Percentiles rank a stretch among this genome's conserved stretches.
phyloP scores from a whole-genome alignment of 2,797 vertebrate species.

The Ammospiza maritima region DNA sequence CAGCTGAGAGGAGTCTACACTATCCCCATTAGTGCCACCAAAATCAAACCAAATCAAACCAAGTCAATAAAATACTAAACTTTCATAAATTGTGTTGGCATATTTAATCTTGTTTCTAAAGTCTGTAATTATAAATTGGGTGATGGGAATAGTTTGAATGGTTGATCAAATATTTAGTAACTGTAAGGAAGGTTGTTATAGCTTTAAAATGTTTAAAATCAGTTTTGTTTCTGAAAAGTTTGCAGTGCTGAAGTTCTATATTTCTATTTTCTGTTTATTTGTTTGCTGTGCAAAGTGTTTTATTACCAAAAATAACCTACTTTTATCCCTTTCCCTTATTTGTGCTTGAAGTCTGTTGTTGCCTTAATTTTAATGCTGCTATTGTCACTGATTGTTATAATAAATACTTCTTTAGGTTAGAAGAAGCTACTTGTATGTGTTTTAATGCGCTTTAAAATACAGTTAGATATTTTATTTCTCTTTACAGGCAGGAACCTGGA shows the following conservation, averaged over 20 bases:
- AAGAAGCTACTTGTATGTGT: not conserved
- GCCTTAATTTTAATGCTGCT: not conserved
- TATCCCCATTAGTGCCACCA: not conserved
- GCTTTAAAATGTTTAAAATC: not conserved
- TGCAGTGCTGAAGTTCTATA: not conserved
- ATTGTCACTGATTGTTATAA: not conserved
- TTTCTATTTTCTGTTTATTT: not conserved
- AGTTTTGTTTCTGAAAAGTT: not conserved
- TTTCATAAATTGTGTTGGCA: not conserved
- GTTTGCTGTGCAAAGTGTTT: not conserved
- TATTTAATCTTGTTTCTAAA: not conserved
- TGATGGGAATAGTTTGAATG: not conserved
- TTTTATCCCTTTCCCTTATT: not conserved
- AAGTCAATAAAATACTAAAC: not conserved
- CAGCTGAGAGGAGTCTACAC: not conserved
- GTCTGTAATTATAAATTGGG: not conserved
- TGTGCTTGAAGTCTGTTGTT: not conserved
- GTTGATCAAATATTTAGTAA: not conserved
- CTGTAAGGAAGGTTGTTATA: not conserved
- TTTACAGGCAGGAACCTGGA: slow-evolving; percentile 91
- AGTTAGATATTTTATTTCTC: slow-evolving; percentile 27
- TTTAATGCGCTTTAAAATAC: not conserved
- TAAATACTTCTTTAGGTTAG: not conserved
- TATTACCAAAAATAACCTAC: not conserved
- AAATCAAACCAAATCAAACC: not conserved